Evolutionary conservation across 2,113 vertebrate species (phyloP), one percentile per base, ranked within the genome.

Genomic region (Neolamprologus fasciatus): DNA sequence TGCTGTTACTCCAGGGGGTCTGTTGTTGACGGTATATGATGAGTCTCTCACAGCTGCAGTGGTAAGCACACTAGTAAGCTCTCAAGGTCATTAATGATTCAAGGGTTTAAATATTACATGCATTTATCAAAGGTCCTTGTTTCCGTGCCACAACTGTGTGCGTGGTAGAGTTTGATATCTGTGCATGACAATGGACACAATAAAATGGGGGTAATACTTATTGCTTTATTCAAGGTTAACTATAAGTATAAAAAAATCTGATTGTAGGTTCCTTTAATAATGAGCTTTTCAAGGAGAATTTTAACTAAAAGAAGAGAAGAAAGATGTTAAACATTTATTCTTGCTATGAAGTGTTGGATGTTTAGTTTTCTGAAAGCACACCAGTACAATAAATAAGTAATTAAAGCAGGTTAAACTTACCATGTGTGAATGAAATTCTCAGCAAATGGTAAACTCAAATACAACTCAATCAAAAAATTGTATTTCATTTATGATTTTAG

Each of bases 41-140:
- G 83, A 85, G 50, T 55, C 23, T 73, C 84, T 80, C 57, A 21
- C 55, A 85, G 82, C 83, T 55, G 81, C 90, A 58, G 58, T 79
- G 76, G 80, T 89, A 84, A 89, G 68, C 87, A 58, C 82, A 81
- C 68, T 26, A 61, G 45, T 89, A 83, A 71, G 82, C 86, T 87
- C 61, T 90, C 87, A 90, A 93, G 86, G 88, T 91, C 90, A 84
- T 94, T 81, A 92, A 93, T 78, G 86, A 95, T 92, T 87, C 45
- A 93, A 19, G 42, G 53, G 33, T 81, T 88, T 88, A 28, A 91
- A 93, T 92, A 92, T 92, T 92, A 83, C 86, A 92, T 93, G 31
- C 58, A 82, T 93, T 90, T 66, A 91, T 93, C 89, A 92, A 85
- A 86, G 40, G 47, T 84, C 76, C 35, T 82, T 88, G 68, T 90